Percentiles rank a stretch among this genome's conserved stretches.
phyloP scores from a whole-genome alignment of 2,797 vertebrate genomes.

The Clangula hyemalis region DNA sequence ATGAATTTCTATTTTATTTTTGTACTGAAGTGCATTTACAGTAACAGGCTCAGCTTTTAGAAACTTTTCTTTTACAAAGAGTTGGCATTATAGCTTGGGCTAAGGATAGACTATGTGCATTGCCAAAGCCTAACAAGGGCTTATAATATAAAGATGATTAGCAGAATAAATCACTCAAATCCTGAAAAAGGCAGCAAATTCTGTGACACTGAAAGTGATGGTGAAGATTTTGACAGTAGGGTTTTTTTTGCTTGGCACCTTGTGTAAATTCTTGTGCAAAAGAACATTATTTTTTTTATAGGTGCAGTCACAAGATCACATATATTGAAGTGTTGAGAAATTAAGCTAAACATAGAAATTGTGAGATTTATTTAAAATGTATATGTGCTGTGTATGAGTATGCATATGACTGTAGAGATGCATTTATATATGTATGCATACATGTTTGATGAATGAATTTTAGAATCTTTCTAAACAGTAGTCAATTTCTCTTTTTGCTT shows the following conservation, averaged over 20 bases:
- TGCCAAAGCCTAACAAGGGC: neutral
- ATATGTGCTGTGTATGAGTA: neutral
- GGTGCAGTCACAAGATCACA: neutral
- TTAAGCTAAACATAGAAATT: neutral
- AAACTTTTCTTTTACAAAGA: neutral
- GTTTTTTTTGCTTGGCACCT: neutral
- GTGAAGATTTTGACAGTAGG: neutral
- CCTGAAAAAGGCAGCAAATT: neutral
- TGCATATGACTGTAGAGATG: neutral
- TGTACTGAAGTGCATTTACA: neutral
- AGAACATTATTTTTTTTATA: neutral
- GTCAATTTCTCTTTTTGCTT: neutral
- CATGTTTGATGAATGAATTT: neutral
- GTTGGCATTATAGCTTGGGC: neutral
- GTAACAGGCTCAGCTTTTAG: neutral
- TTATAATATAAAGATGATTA: neutral
- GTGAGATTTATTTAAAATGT: neutral
- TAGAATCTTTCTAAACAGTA: neutral
- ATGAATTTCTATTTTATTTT: neutral
- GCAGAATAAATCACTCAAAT: neutral
- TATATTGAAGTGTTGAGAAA: neutral
- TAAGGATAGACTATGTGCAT: neutral
- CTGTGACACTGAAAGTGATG: neutral
- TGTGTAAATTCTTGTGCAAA: neutral
- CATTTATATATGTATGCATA: neutral